These are phyloP conservation scores for Craterocephalus amniculus DNA, from an alignment of 2,797 vertebrate genomes.

Conservation along the genomic window DNA sequence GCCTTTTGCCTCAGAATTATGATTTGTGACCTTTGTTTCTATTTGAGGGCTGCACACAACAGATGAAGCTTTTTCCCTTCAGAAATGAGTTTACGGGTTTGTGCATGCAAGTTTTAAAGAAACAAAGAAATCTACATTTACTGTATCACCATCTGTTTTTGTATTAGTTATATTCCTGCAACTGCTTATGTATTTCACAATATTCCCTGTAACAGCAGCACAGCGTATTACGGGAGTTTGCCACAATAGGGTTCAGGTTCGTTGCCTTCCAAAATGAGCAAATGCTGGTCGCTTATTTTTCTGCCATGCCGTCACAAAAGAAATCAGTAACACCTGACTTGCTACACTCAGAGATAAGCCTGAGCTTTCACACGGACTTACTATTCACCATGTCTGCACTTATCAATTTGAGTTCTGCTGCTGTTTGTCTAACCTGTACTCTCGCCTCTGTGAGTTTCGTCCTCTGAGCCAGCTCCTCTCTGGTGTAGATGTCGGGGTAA, in stretches of 20 bases:
- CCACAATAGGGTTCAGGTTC: neutral
- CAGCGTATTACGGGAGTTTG: neutral
- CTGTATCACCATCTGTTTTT: neutral
- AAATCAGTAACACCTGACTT: neutral
- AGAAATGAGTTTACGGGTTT: neutral
- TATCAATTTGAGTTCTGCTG: neutral
- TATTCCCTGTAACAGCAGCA: neutral
- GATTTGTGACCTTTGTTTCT: neutral
- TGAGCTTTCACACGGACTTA: slow-evolving; percentile 3
- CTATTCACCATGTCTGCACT: neutral
- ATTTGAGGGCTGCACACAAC: neutral
- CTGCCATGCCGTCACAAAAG: neutral
- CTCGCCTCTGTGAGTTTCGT: slow-evolving; percentile 97
- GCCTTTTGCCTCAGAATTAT: neutral
- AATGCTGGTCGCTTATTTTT: slow-evolving; percentile 2
- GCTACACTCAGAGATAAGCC: neutral
- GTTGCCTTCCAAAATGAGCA: neutral
- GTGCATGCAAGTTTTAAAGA: neutral
- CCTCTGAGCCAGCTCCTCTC: slow-evolving; percentile 97
- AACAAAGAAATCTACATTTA: neutral
- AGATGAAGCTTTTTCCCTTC: slow-evolving; percentile 17
- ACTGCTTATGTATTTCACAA: neutral
- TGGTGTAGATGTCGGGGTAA: slow-evolving; percentile 98
- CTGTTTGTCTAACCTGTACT: slow-evolving; percentile 89
- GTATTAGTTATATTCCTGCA: neutral